Evolutionary conservation across 2,888 invertebrate genomes (phyloP).

Genomic region (Athrips mouffetella): DNA sequence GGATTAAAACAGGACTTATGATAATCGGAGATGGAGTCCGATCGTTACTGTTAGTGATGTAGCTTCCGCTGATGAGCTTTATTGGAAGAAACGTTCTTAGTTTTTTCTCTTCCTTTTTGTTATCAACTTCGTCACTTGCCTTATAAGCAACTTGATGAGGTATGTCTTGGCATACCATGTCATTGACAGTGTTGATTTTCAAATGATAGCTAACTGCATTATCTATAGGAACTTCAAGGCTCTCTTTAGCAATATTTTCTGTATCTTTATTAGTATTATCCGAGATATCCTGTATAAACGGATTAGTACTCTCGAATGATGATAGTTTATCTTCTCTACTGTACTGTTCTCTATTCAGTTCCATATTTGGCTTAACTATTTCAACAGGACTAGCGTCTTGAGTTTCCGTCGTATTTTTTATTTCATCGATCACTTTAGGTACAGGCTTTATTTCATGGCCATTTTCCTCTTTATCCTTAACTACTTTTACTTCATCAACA

Average conservation of each 20-base stretch:
- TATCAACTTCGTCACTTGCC: constrained; percentile 25
- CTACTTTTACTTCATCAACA: too few relatives aligned
- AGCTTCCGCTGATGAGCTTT: constrained; percentile 40
- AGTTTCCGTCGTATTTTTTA: not conserved
- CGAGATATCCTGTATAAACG: not conserved
- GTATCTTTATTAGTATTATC: not conserved
- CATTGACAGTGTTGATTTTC: constrained; percentile 60
- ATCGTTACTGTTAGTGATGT: constrained; percentile 30
- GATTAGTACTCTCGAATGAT: not conserved
- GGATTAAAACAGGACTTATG: constrained; percentile 62
- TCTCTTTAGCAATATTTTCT: not conserved
- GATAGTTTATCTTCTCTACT: not conserved
- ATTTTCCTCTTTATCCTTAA: too few relatives aligned
- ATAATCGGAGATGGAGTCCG: constrained; percentile 50
- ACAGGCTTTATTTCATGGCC: not conserved
- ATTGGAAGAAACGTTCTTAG: constrained; percentile 53
- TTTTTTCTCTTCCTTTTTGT: constrained; percentile 30
- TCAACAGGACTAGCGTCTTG: too few relatives aligned
- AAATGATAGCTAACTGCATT: constrained; percentile 59
- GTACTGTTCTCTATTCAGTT: not conserved
- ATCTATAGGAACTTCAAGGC: not conserved
- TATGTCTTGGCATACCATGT: constrained; percentile 34
- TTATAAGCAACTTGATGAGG: constrained; percentile 28
- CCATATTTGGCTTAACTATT: too few relatives aligned
- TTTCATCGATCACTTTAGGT: constrained; percentile 5